Evolutionary conservation across 2,888 invertebrate species (phyloP).

Genomic region (Callinectes sapidus): DNA sequence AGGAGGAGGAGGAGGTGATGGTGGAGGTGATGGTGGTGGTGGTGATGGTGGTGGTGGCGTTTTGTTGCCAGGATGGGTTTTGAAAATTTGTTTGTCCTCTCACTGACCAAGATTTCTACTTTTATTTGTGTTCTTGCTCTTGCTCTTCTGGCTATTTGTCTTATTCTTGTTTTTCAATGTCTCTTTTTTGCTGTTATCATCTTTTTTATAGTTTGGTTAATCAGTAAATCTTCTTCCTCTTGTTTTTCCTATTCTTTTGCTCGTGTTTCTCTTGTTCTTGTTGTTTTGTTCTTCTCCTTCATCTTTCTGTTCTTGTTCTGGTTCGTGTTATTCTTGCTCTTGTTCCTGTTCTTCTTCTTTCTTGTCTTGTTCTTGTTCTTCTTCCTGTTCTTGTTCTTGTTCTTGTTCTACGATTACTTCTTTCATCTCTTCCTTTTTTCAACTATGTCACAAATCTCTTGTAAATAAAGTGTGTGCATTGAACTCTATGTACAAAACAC

Average conservation of each 20-base stretch:
- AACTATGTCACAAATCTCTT: too few relatives aligned
- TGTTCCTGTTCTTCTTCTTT: background rate
- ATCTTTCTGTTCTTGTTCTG: background rate
- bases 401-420: too few relatives aligned
- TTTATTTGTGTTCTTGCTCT: background rate
- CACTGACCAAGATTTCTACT: background rate
- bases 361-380: background rate
- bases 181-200: too few relatives aligned
- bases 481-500: background rate
- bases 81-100: background rate
- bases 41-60: background rate
- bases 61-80: slow-evolving; percentile 2
- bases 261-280: too few relatives aligned
- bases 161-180: background rate
- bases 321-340: background rate
- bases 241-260: background rate
- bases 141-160: background rate
- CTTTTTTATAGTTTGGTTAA: too few relatives aligned
- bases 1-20: background rate
- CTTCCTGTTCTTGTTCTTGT: background rate
- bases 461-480: too few relatives aligned
- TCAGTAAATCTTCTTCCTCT: too few relatives aligned
- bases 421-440: too few relatives aligned
- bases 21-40: background rate
- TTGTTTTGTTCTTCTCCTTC: too few relatives aligned